phyloP scores from a whole-genome alignment of 2,888 invertebrate genomes.

The Eupithecia subumbrata region DNA sequence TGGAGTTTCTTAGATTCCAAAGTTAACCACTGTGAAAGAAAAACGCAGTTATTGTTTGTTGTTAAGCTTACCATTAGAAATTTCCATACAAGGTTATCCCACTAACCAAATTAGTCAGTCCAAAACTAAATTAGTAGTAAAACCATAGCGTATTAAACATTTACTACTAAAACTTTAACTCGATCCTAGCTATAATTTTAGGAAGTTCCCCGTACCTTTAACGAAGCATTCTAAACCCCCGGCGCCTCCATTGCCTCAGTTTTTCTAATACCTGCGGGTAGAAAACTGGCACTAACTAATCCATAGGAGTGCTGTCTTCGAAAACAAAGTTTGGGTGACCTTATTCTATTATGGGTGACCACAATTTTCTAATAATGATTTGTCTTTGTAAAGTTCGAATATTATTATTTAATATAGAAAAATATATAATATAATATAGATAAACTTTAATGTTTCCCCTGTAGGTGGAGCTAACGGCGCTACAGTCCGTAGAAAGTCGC shows the following conservation, averaged over 20 bases:
- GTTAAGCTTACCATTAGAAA: background rate
- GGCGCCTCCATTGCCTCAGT: slow-evolving; percentile 2
- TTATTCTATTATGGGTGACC: slow-evolving; percentile 43
- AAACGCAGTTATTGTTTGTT: background rate
- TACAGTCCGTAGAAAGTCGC: no score
- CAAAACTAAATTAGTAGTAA: background rate
- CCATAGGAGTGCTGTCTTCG: slow-evolving; percentile 26
- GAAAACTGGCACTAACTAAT: slow-evolving; percentile 32
- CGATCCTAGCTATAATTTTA: slow-evolving; percentile 17
- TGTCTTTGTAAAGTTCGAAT: background rate
- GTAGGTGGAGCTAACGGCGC: no score
- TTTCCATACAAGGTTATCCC: background rate
- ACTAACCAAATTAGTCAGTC: background rate
- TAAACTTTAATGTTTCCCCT: no score
- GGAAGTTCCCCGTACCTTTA: slow-evolving; percentile 20
- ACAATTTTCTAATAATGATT: slow-evolving; percentile 11
- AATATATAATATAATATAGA: no score
- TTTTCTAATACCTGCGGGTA: slow-evolving; percentile 20
- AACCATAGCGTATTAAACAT: background rate
- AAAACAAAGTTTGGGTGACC: slow-evolving; percentile 49
- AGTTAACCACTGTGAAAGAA: background rate
- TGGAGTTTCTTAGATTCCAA: background rate
- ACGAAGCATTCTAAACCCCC: slow-evolving; percentile 3
- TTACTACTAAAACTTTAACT: background rate
- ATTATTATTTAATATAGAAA: background rate